Evolutionary conservation across 2,797 vertebrate genomes (phyloP), one percentile per base, ranked within the genome.

Genomic region (Chloroceryle amazona): DNA sequence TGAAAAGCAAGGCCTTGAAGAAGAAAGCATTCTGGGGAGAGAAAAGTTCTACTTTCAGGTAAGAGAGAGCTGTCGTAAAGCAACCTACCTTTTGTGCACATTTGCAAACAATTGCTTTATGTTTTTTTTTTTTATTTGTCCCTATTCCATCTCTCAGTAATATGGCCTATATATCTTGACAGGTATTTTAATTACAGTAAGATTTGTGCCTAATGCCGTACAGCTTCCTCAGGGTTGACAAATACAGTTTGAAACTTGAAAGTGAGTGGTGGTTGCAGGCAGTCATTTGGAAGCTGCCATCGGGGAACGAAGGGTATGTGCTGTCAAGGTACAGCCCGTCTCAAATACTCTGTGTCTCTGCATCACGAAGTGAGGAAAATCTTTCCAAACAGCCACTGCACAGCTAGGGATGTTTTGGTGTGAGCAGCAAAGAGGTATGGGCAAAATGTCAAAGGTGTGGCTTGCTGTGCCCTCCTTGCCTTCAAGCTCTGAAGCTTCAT

Each of bases 391-490:
- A 80, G 74, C 1, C 3, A 2, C 57, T 71, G 71, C 66, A 31
- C 28, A 61, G 67, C 73, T n/a, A 21, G 46, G 3, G 71, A 47
- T 18, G n/a, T 79, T 86, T 67, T 91, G 39, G 74, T 91, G 82
- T 26, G 47, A 51, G 72, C 8, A 86, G 85, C 47, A 4, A 4
- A 89, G 72, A n/a, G 23, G 28, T 52, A 31, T 55, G 78, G 80
- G 91, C 87, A 90, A 52, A 54, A 71, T 86, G 80, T 94, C 87
- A 83, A 78, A 97, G 94, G 87, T 70, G 92, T 81, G 82, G 73
- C 60, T 95, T 39, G 76, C 76, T 91, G 58, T 81, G 85, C 88
- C 88, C 84, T 96, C 72, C 85, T 94, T 88, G 91, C 93, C 94
- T 94, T 55, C 58, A 19, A 95, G 85, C 87, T n/a, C 81, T 81